Percentiles rank a stretch among this genome's conserved stretches.
Evolutionary conservation across 2,888 invertebrate genomes (phyloP).

Genomic region (Chloroclysta siterata): DNA sequence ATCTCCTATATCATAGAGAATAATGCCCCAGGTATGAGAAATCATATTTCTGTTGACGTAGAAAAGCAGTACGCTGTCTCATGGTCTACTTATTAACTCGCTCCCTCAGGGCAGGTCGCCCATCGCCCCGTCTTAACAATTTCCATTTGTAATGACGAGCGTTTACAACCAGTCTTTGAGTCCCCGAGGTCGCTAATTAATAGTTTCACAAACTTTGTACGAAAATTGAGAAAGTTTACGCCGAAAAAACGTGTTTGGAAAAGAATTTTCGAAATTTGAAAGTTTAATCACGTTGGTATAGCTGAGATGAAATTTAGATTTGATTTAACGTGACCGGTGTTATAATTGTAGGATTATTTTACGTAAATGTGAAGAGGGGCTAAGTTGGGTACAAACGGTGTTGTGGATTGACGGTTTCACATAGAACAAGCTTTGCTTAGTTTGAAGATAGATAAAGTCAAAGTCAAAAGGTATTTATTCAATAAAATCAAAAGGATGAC

Average conservation of each 20-base stretch:
- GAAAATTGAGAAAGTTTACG: not conserved
- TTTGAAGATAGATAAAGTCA: too few relatives aligned
- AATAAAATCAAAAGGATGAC: too few relatives aligned
- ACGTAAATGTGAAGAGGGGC: too few relatives aligned
- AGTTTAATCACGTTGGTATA: not conserved
- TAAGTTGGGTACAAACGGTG: too few relatives aligned
- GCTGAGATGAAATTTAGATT: not conserved
- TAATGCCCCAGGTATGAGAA: too few relatives aligned
- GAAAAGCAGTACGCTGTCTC: not conserved
- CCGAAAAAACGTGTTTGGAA: not conserved
- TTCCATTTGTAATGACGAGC: slow-evolving; percentile 29
- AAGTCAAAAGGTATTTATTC: too few relatives aligned
- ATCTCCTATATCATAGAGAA: too few relatives aligned
- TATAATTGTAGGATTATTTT: not conserved
- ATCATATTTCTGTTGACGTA: not conserved
- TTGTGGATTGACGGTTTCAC: too few relatives aligned
- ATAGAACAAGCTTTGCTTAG: too few relatives aligned
- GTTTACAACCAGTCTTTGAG: not conserved
- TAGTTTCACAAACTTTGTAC: not conserved
- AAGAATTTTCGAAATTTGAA: not conserved
- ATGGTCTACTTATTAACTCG: slow-evolving; percentile 23
- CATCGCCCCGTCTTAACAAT: slow-evolving; percentile 28
- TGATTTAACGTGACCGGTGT: not conserved
- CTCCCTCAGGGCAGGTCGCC: slow-evolving; percentile 20
- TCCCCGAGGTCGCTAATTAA: not conserved